Base-by-base conservation (phyloP, 2,113 vertebrate species). In the Merops nubicus region DNA sequence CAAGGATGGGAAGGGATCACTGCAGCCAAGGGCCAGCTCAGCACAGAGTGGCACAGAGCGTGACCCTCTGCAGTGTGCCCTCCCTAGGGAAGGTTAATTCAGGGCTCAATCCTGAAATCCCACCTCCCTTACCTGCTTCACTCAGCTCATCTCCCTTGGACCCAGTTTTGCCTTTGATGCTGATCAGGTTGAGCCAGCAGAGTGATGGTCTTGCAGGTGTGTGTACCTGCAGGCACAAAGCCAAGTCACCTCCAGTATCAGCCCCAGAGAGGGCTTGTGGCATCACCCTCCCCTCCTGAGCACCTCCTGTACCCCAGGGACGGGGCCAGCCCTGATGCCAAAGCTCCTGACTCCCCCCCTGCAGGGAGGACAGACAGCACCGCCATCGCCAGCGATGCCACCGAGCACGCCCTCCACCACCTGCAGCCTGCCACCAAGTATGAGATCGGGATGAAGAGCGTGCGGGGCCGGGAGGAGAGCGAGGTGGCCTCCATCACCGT, bases 341-440 rank as follows among this genome's bases (percentile, higher is more conserved):
- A 91, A 76, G 51, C 47, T 57, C 56, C 97, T 94, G 95, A 69
- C 65, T 97, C 45, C 54, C 31, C 74, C 48, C 63, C n/a, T 33
- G 26, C 98, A 99, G 99, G 99, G 38, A 98, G 98, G 63, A 98
- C 98, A 90, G 99, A 99, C 97, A 99, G 98, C 62, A 96, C 98
- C 11, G 96, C 99, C 95, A 98, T 99, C 33, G 96, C 98, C 96
- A 99, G 97, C 6, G 98, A 98, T 9, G 98, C 98, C 91, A 99
- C 98, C 1, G 98, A 99, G 93, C 99, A 99, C 86, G 95, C 96
- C 57, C 96, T 99, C 95, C 98, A 91, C 72, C 98, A 96, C 88
- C 97, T 99, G 75, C 97, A 99, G 89, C 99, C 99, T 3, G 99
- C 99, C 34, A 99, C 98, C 0, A 99, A 99, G 93, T 99, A 99